phyloP scores from a whole-genome alignment of 2,797 vertebrate species.

The Holocentrus rufus region DNA sequence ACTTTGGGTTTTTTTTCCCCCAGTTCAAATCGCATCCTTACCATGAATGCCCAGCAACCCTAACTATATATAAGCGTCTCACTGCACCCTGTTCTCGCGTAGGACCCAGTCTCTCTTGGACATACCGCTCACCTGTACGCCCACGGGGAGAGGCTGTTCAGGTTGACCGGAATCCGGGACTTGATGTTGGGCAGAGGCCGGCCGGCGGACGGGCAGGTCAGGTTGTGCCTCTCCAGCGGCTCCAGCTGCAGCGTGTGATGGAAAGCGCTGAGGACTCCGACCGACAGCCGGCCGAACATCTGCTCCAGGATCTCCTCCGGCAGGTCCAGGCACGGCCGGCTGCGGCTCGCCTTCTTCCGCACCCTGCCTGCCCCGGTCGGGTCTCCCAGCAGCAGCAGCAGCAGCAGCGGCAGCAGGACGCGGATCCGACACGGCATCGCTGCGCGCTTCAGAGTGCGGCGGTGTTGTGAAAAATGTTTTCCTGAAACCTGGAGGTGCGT shows the following conservation, averaged over 20 bases:
- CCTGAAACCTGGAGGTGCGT: too few relatives aligned
- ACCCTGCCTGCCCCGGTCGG: conserved; percentile 68
- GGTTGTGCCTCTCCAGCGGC: conserved; percentile 85
- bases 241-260: conserved; percentile 93
- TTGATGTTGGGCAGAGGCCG: conserved; percentile 72
- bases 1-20: too few relatives aligned
- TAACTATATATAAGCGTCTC: neutral
- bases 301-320: conserved; percentile 94
- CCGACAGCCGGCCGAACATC: conserved; percentile 91
- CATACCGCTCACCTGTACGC: conserved; percentile 87
- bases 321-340: conserved; percentile 86
- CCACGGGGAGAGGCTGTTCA: conserved; percentile 94
- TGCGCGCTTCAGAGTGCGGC: neutral
- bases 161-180: conserved; percentile 86
- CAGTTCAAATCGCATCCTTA: too few relatives aligned
- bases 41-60: too few relatives aligned
- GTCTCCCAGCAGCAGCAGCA: conserved; percentile 54
- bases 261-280: conserved; percentile 92
- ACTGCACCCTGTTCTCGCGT: neutral
- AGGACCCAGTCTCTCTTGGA: too few relatives aligned
- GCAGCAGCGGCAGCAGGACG: conserved; percentile 63
- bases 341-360: conserved; percentile 79
- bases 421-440: conserved; percentile 56
- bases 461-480: too few relatives aligned
- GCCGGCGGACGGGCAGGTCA: conserved; percentile 83